Evolutionary conservation across 2,888 invertebrate species (phyloP).

Genomic region (Drosophila seclusa): DNA sequence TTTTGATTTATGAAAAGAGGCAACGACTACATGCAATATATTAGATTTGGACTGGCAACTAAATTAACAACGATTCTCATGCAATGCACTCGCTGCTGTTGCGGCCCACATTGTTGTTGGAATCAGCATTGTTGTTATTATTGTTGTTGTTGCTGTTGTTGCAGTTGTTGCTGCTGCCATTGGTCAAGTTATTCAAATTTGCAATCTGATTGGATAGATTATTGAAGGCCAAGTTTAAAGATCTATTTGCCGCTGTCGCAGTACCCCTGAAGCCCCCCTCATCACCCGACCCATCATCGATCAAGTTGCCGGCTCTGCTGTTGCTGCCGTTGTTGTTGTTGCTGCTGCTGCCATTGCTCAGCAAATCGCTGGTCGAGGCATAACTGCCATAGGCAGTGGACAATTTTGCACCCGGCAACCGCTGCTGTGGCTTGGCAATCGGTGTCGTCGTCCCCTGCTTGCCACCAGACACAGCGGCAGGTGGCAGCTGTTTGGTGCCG

Average conservation of each 20-base stretch:
- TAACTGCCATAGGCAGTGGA: slow-evolving; percentile 42
- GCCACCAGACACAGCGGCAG: slow-evolving; percentile 45
- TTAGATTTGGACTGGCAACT: slow-evolving; percentile 37
- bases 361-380: slow-evolving; percentile 71
- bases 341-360: slow-evolving; percentile 65
- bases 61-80: slow-evolving; percentile 77
- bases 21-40: slow-evolving; percentile 36
- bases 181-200: slow-evolving; percentile 65
- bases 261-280: slow-evolving; percentile 59
- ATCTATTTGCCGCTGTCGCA: slow-evolving; percentile 63
- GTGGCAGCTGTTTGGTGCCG: slow-evolving; percentile 13
- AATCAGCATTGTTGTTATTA: slow-evolving; percentile 54
- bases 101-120: slow-evolving; percentile 75
- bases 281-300: slow-evolving; percentile 63
- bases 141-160: slow-evolving; percentile 48
- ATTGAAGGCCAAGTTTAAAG: slow-evolving; percentile 64
- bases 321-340: slow-evolving; percentile 39
- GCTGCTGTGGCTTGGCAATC: slow-evolving; percentile 70
- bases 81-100: slow-evolving; percentile 79
- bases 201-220: slow-evolving; percentile 70
- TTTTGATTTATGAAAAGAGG: slow-evolving; percentile 20
- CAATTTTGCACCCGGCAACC: slow-evolving; percentile 45
- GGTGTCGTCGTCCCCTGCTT: slow-evolving; percentile 33
- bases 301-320: slow-evolving; percentile 76
- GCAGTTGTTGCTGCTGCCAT: slow-evolving; percentile 45